Percentiles rank a stretch among this genome's conserved stretches.
phyloP scores from a whole-genome alignment of 2,888 invertebrate species.

The Trissoscelio sp. region DNA sequence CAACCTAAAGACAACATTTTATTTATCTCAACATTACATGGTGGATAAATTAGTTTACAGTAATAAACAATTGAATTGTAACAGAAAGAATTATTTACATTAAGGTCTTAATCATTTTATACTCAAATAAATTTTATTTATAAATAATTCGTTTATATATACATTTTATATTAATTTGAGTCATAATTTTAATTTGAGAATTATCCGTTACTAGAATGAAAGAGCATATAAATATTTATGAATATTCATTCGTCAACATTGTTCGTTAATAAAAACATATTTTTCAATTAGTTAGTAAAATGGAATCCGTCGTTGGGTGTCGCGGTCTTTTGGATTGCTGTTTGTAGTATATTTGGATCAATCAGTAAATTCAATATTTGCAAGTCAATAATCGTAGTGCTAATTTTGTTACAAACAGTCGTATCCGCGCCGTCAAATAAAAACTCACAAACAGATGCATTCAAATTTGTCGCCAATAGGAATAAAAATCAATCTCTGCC shows the following conservation, averaged over 20 bases:
- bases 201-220: too few relatives aligned
- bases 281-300: neutral
- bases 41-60: slow-evolving; percentile 86
- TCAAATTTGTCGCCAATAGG: neutral
- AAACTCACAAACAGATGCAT: neutral
- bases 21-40: slow-evolving; percentile 93
- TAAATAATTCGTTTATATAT: too few relatives aligned
- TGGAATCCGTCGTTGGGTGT: too few relatives aligned
- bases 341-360: slow-evolving; percentile 9
- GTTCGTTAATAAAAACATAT: neutral
- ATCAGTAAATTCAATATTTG: slow-evolving; percentile 31
- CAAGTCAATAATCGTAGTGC: slow-evolving; percentile 24
- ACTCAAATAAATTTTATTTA: too few relatives aligned
- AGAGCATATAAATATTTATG: too few relatives aligned
- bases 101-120: too few relatives aligned
- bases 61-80: too few relatives aligned
- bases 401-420: slow-evolving; percentile 8
- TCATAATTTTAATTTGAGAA: too few relatives aligned
- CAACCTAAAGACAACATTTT: slow-evolving; percentile 89
- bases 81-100: too few relatives aligned
- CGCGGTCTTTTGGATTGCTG: slow-evolving; percentile 2
- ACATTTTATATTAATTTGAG: too few relatives aligned
- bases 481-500: slow-evolving; percentile 3
- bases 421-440: neutral
- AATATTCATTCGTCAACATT: too few relatives aligned